These are phyloP conservation scores for Pomatostomus ruficeps DNA, from an alignment of 2,113 vertebrate genomes.

Conservation along the genomic window DNA sequence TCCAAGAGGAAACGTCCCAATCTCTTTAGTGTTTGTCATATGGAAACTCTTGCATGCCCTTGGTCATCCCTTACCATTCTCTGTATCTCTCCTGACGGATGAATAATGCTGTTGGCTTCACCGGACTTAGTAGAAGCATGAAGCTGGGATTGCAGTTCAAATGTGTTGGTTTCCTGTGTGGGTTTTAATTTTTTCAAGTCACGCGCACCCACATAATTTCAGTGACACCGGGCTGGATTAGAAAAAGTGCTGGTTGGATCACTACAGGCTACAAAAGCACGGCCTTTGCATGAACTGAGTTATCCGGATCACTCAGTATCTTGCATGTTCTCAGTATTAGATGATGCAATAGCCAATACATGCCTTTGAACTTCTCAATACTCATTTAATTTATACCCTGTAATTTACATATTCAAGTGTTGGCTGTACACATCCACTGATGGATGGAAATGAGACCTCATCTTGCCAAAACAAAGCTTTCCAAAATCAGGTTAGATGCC, in stretches of 20 bases:
- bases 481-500: neutral
- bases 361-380: neutral
- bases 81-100: neutral
- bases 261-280: neutral
- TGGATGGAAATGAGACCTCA: neutral
- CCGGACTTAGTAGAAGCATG: neutral
- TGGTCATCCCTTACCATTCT: neutral
- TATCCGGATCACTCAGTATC: neutral
- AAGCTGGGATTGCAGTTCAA: neutral
- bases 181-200: neutral
- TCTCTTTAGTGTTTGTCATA: neutral
- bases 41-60: neutral
- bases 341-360: neutral
- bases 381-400: neutral
- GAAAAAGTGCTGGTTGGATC: neutral
- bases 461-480: neutral
- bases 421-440: neutral
- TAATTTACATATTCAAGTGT: neutral
- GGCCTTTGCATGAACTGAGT: neutral
- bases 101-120: neutral
- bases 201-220: accelerated
- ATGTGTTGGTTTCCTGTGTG: accelerated
- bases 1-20: neutral
- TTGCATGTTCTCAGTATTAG: neutral
- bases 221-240: neutral